Evolutionary conservation across 2,888 invertebrate species (phyloP).

Genomic region (Hypomecis atomaria): DNA sequence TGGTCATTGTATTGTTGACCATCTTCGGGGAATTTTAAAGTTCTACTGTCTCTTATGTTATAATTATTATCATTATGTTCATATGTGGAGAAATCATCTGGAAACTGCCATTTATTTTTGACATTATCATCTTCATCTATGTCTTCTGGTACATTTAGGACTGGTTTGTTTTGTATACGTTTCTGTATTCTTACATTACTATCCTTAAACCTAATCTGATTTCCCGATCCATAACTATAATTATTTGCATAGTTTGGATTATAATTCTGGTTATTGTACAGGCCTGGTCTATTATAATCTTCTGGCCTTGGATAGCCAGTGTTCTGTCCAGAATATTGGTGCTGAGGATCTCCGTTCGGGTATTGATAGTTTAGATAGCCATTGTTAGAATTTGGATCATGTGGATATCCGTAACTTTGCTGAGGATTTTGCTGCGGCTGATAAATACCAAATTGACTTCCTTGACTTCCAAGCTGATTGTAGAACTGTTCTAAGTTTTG

Average conservation of each 20-base stretch:
- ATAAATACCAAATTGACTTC: conserved; percentile 36
- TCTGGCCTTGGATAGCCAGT: not conserved
- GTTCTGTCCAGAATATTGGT: conserved; percentile 4
- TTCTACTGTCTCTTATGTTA: conserved; percentile 41
- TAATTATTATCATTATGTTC: conserved; percentile 31
- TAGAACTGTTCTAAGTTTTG: conserved; percentile 73
- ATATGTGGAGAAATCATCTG: conserved; percentile 48
- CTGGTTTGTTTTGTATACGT: conserved; percentile 68
- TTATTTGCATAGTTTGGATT: conserved; percentile 54
- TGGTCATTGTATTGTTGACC: conserved; percentile 28
- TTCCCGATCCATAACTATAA: conserved; percentile 43
- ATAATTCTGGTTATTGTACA: conserved; percentile 48
- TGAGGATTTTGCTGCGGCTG: conserved; percentile 28
- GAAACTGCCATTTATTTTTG: conserved; percentile 63
- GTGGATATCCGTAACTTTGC: conserved; percentile 39
- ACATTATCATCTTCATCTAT: conserved; percentile 39
- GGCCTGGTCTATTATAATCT: conserved; percentile 15
- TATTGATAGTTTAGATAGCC: conserved; percentile 34
- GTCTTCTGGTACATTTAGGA: conserved; percentile 38
- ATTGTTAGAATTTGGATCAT: conserved; percentile 32
- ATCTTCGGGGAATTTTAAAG: conserved; percentile 56
- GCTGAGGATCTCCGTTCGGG: conserved; percentile 25
- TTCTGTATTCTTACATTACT: conserved; percentile 55
- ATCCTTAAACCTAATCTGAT: conserved; percentile 45
- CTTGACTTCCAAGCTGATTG: conserved; percentile 54